Evolutionary conservation across 2,113 vertebrate genomes (phyloP).

Genomic region (Phocoena phocoena): DNA sequence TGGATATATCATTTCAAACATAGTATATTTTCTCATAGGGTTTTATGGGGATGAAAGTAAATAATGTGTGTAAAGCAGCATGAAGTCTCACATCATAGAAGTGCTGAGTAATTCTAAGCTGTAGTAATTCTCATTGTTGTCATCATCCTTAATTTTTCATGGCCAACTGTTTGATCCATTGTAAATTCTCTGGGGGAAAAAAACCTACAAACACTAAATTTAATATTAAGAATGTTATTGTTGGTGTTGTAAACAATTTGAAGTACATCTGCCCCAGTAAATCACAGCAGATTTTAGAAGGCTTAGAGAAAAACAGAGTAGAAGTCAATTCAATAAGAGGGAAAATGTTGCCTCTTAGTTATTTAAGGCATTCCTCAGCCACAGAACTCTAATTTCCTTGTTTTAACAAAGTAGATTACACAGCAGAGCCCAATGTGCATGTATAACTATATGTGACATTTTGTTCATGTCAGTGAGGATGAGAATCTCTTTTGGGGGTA

Average conservation of each 20-base stretch:
- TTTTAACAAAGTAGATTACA: neutral
- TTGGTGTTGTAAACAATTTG: neutral
- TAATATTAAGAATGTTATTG: neutral
- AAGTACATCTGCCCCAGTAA: neutral
- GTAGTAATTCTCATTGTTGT: neutral
- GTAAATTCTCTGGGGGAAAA: neutral
- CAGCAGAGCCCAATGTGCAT: neutral
- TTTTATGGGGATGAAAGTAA: constrained; percentile 9
- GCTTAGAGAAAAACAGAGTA: neutral
- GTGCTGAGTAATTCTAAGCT: neutral
- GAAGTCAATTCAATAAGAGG: neutral
- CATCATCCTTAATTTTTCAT: neutral
- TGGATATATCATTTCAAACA: neutral
- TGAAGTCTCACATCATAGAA: neutral
- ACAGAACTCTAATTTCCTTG: neutral
- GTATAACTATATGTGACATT: neutral
- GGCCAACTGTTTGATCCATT: neutral
- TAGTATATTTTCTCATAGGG: neutral
- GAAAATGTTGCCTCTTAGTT: neutral
- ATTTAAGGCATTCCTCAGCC: neutral
- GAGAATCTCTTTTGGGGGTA: neutral
- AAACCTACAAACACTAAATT: neutral
- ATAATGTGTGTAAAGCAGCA: neutral
- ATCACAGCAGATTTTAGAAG: neutral
- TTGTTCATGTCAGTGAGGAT: neutral